phyloP scores from a whole-genome alignment of 2,113 vertebrate genomes.

The Turdus rufiventris region DNA sequence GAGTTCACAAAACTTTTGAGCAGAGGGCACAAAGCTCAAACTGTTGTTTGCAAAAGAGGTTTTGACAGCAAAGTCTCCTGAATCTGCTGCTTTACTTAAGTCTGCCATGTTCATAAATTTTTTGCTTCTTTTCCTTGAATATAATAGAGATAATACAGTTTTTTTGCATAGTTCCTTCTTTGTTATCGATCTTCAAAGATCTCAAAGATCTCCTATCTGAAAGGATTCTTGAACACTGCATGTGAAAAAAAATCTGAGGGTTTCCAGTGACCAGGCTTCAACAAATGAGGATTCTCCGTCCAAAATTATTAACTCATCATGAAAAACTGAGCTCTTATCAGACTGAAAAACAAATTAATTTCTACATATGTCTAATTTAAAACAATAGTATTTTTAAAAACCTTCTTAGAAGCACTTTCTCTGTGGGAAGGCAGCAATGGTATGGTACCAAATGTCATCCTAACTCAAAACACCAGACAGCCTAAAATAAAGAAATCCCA shows the following conservation, averaged over 20 bases:
- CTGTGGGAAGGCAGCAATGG: neutral
- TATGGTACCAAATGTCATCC: neutral
- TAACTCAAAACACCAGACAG: neutral
- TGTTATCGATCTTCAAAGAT: neutral
- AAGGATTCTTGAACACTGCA: neutral
- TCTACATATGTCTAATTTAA: neutral
- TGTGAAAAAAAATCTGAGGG: neutral
- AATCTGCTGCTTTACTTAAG: neutral
- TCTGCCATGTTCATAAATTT: neutral
- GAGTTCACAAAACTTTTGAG: neutral
- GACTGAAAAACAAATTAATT: neutral
- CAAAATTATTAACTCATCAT: neutral
- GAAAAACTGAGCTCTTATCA: neutral
- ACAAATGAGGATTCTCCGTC: neutral
- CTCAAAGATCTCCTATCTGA: neutral
- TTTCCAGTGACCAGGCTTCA: neutral
- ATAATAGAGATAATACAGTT: neutral
- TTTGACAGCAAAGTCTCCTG: neutral
- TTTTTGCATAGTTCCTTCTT: neutral
- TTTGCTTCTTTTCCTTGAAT: neutral
- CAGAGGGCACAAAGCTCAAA: neutral
- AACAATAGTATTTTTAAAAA: neutral
- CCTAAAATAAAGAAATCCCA: neutral
- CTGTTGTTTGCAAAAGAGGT: neutral
- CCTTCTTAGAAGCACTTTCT: neutral